Conservation (phyloP, 2,113 vertebrate species). For the Serinus canaria region DNA sequence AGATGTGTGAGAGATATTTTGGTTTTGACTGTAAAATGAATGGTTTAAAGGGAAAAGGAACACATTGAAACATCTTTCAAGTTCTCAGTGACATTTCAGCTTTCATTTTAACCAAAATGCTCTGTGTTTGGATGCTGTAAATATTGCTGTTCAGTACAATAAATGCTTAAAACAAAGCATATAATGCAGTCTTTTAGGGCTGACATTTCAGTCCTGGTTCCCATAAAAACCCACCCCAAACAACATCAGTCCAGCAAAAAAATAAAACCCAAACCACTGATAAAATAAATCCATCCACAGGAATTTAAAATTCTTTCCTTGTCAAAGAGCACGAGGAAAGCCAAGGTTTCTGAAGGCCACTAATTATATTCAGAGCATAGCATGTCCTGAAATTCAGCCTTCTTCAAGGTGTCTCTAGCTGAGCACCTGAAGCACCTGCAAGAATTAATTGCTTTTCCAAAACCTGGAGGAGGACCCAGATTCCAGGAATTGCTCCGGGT, state of each 20-base stretch:
- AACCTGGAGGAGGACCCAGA: neutral
- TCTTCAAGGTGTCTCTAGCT: neutral
- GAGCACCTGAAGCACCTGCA: neutral
- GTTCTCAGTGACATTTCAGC: neutral
- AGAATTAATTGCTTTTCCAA: constrained; percentile 18
- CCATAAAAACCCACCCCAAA: neutral
- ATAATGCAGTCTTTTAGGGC: neutral
- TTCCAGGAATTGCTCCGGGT: neutral
- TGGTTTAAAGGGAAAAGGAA: neutral
- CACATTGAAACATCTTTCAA: neutral
- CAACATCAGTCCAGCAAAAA: neutral
- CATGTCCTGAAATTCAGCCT: neutral
- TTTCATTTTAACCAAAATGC: neutral
- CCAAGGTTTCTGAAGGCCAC: neutral
- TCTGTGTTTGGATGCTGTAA: neutral
- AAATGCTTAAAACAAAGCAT: neutral
- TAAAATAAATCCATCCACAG: neutral
- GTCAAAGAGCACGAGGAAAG: neutral
- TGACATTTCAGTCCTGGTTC: neutral
- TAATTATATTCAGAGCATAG: neutral
- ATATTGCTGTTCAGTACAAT: neutral
- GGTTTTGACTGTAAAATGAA: neutral
- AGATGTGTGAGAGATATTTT: neutral
- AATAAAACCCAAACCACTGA: neutral
- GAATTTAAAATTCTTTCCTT: neutral